Conservation (phyloP, 2,113 vertebrate genomes). For the Tricholaema leucomelas region DNA sequence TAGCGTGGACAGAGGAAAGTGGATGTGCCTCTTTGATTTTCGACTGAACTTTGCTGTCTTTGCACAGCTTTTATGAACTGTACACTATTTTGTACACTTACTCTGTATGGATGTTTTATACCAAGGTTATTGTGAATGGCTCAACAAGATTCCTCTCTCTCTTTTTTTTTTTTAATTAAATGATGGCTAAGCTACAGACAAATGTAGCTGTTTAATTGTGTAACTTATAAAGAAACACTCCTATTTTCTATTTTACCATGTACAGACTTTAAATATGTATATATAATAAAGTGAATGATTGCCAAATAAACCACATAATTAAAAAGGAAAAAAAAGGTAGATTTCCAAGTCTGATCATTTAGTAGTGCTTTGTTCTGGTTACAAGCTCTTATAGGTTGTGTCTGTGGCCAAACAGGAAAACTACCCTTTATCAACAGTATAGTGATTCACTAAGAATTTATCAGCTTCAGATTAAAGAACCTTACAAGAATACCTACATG, state of each 20-base stretch:
- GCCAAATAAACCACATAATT: constrained; percentile 57
- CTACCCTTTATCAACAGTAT: neutral
- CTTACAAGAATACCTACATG: neutral
- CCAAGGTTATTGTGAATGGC: constrained; percentile 74
- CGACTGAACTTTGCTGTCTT: constrained; percentile 76
- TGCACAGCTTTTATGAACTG: constrained; percentile 79
- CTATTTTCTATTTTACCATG: constrained; percentile 82
- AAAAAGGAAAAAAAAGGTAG: constrained; percentile 66
- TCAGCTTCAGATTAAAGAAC: neutral
- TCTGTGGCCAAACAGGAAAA: neutral
- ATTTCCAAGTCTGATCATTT: neutral
- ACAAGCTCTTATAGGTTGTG: neutral
- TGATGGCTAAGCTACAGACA: constrained; percentile 47
- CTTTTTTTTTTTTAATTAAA: constrained; percentile 6
- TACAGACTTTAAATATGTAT: constrained; percentile 83
- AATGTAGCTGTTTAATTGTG: constrained; percentile 67
- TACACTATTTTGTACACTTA: constrained; percentile 78
- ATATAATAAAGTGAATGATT: constrained; percentile 72
- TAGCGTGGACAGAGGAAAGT: constrained; percentile 46
- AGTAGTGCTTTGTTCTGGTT: neutral
- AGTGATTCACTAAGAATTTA: neutral
- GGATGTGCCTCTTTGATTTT: constrained; percentile 67
- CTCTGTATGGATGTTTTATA: constrained; percentile 82
- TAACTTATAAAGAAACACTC: constrained; percentile 83
- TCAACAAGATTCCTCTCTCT: constrained; percentile 21